Conservation (phyloP, 2,113 vertebrate species). For the Cryptotis parvus region DNA sequence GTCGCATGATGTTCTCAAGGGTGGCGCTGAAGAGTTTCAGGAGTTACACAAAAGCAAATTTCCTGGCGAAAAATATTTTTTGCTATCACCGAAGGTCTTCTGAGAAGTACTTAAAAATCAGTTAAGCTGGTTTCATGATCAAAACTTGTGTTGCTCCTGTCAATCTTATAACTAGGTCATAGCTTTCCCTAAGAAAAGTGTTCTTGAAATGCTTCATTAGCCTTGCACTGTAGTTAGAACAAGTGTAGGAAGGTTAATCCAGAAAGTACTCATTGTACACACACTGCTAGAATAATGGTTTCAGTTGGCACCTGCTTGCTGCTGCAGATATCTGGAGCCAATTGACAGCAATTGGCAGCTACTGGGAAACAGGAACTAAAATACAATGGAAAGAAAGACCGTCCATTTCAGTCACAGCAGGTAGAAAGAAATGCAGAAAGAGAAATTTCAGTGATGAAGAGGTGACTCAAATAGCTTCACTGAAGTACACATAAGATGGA, state of each 20-base stretch:
- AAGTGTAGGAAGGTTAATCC: constrained; percentile 2
- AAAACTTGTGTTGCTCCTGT: constrained; percentile 41
- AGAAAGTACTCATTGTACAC: constrained; percentile 16
- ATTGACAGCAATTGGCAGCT: constrained; percentile 40
- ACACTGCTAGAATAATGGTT: background rate
- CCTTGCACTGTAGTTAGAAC: constrained; percentile 46
- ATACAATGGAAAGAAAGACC: constrained; percentile 38
- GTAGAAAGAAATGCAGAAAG: constrained; percentile 21
- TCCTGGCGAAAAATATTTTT: background rate
- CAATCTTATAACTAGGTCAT: constrained; percentile 22
- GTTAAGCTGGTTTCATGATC: constrained; percentile 27
- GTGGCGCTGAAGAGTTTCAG: no score
- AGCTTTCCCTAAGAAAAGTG: constrained; percentile 57
- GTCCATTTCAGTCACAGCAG: constrained; percentile 11
- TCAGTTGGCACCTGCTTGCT: background rate
- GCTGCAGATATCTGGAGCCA: background rate
- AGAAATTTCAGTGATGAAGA: constrained; percentile 5
- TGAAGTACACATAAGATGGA: background rate
- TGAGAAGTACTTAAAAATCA: constrained; percentile 30
- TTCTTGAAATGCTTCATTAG: constrained; percentile 56
- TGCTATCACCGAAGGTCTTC: background rate
- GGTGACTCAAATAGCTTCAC: background rate
- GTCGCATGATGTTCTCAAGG: no score
- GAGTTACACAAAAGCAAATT: background rate
- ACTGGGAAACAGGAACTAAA: constrained; percentile 33